Evolutionary conservation across 2,888 invertebrate species (phyloP).

Genomic region (Falcaria lacertinaria): DNA sequence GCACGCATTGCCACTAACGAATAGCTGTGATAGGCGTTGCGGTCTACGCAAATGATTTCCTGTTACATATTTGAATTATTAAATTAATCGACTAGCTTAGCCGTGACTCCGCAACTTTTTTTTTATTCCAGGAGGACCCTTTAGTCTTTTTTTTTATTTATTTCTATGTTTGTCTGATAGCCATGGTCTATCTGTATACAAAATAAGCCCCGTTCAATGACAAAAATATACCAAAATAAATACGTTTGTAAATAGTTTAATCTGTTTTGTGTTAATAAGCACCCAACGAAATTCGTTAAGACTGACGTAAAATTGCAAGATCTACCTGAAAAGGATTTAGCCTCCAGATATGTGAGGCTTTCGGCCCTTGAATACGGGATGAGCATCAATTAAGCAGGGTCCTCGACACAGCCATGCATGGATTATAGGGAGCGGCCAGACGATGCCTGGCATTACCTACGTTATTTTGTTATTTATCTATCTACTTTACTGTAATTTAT

Average conservation of each 20-base stretch:
- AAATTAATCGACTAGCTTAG: too few relatives aligned
- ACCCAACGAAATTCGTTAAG: too few relatives aligned
- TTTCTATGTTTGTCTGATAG: too few relatives aligned
- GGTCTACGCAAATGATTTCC: background rate
- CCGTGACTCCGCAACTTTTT: too few relatives aligned
- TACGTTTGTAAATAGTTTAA: too few relatives aligned
- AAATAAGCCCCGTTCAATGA: too few relatives aligned
- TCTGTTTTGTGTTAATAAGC: too few relatives aligned
- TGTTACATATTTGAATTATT: too few relatives aligned
- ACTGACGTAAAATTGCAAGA: background rate
- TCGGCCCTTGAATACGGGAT: slow-evolving; percentile 60
- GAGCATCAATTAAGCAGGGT: slow-evolving; percentile 60
- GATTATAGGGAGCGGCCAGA: slow-evolving; percentile 19
- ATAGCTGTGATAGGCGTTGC: background rate
- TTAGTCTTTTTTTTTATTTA: too few relatives aligned
- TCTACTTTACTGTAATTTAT: slow-evolving; percentile 16
- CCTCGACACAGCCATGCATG: slow-evolving; percentile 33
- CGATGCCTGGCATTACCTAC: slow-evolving; percentile 2
- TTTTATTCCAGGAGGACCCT: too few relatives aligned
- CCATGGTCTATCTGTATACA: too few relatives aligned
- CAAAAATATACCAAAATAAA: too few relatives aligned
- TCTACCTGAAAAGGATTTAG: slow-evolving; percentile 15
- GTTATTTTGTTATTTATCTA: slow-evolving; percentile 26
- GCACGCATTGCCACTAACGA: background rate
- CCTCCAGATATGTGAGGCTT: slow-evolving; percentile 49